These are phyloP conservation scores for Lemur catta DNA, from an alignment of 2,797 vertebrate species.

Conservation along the genomic window DNA sequence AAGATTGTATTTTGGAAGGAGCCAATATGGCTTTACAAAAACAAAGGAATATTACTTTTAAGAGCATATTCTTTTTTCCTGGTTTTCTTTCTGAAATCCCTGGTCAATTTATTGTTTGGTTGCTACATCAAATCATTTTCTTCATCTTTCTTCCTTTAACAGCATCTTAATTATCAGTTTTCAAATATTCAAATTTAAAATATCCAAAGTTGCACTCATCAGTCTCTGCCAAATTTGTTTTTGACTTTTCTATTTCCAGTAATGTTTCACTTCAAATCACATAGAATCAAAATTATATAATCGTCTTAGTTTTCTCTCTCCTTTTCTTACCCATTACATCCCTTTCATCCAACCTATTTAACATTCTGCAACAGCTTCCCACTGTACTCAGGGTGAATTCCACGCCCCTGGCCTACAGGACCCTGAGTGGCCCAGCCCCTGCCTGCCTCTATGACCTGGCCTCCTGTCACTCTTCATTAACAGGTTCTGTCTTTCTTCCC, in stretches of 20 bases:
- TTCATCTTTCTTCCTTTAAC: background rate
- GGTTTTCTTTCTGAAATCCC: background rate
- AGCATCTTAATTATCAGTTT: slow-evolving; percentile 21
- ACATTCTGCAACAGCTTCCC: background rate
- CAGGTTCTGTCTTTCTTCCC: background rate
- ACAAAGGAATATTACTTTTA: background rate
- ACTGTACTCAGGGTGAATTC: background rate
- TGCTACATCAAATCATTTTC: background rate
- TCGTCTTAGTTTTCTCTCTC: background rate
- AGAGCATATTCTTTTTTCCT: background rate
- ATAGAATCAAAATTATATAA: background rate
- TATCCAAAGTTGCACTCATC: background rate
- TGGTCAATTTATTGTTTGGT: background rate
- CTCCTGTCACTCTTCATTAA: background rate
- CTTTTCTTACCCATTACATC: background rate
- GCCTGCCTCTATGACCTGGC: background rate
- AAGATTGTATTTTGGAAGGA: background rate
- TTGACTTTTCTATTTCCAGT: slow-evolving; percentile 1
- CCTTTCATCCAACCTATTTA: background rate
- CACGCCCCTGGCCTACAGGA: background rate
- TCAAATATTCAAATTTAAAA: slow-evolving; percentile 20
- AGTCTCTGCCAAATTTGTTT: slow-evolving; percentile 1
- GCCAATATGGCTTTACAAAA: background rate
- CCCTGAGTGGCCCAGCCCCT: too few relatives aligned
- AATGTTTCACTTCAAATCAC: background rate